A percentile compares a stretch with the other conserved stretches of the same genome.
Evolutionary conservation across 2,797 vertebrate species (phyloP).

Genomic region (Tadarida brasiliensis): DNA sequence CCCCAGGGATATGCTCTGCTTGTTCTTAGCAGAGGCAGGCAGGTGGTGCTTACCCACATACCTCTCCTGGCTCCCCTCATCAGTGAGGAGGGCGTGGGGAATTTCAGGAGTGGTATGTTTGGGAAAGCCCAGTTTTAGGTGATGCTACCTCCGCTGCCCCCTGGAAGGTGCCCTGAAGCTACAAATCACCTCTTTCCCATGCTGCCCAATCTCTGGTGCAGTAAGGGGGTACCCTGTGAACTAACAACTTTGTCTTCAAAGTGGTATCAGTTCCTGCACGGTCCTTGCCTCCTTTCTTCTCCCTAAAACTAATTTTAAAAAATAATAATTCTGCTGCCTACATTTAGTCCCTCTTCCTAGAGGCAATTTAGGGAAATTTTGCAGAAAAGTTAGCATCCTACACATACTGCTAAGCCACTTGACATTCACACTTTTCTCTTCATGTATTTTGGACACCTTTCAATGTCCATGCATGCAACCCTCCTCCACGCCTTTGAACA

Average conservation of each 20-base stretch:
- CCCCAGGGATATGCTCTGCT: fast-evolving
- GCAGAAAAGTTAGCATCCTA: not conserved
- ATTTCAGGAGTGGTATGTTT: not conserved
- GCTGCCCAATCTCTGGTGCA: not conserved
- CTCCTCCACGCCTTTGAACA: not conserved
- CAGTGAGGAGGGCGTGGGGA: not conserved
- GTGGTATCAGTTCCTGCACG: not conserved
- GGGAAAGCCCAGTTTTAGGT: not conserved
- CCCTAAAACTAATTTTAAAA: not conserved
- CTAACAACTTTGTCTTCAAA: not conserved
- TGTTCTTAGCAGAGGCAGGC: not conserved
- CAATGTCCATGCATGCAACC: not conserved
- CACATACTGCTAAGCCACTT: not conserved
- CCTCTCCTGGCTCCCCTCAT: not conserved
- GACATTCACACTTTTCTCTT: not conserved
- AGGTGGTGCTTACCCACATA: not conserved
- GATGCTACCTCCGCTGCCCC: not conserved
- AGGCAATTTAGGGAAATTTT: not conserved
- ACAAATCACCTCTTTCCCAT: not conserved
- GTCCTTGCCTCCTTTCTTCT: not conserved
- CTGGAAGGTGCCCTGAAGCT: not conserved
- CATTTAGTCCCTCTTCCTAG: not conserved
- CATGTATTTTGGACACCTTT: not conserved
- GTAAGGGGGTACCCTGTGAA: not conserved
- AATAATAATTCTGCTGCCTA: not conserved